Evolutionary conservation across 2,888 invertebrate genomes (phyloP), one percentile per base, ranked within the genome.

Genomic region (Coelinius sp.): DNA sequence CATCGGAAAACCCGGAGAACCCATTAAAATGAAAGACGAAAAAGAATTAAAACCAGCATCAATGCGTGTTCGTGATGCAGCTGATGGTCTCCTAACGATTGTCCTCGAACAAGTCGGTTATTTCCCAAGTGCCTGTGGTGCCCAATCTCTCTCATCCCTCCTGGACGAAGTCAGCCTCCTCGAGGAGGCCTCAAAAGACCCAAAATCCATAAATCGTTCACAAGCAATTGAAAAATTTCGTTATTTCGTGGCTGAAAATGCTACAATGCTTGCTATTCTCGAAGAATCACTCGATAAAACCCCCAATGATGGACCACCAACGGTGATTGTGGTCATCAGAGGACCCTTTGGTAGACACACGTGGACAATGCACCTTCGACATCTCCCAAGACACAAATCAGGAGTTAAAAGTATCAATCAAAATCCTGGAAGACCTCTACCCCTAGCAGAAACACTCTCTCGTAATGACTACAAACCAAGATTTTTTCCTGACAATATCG

Each of bases 41-140:
- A 99, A 99, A 85, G 96, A 97, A 88, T 87, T 97, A 73, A 98
- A 98, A 85, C 98, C 99, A 0, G 98, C 97, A 0, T 99, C 99
- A 0, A 96, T 98, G 94, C 90, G 99, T 78, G 99, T 99, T 0
- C 92, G 97, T 73, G 99, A 99, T 88, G 98, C 99, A 0, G 99
- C 99, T 0, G 99, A 99, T 88, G 95, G 95, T 76, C 89, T 99
- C 44, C 90, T 99, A 5, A 96, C 97, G 78, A 92, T 95, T 73
- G 95, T 98, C 78, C 90, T 98, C 73, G 97, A 97, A 87, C 96
- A 97, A 93, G 94, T 94, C 44, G 95, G 95, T 0, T 94, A 94
- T 82, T 95, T 95, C 81, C 94, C 95, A 0, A 94, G 93, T 75
- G 94, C 95, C 70, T 94, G 94, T 86, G 95, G 95, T 0, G 93